Base-by-base conservation (phyloP, 2,113 vertebrate genomes). In the Reinhardtius hippoglossoides region DNA sequence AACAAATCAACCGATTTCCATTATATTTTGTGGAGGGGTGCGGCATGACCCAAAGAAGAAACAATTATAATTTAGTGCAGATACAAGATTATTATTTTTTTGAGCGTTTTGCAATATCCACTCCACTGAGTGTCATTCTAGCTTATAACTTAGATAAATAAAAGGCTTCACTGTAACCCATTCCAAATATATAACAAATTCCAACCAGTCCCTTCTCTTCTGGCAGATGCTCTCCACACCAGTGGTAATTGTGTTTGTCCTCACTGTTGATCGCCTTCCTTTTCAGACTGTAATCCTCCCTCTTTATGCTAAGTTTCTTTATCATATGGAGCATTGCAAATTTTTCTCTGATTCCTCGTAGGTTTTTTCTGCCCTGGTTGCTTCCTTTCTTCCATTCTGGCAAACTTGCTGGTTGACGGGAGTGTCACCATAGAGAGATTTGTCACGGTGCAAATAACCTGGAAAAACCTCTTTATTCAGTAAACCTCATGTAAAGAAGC, bases 381-480 rank as follows among this genome's bases (percentile, higher is more conserved):
- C 58, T 35, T 18, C 7, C n/a, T n/a, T 27, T 60, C 58, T 37
- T 10, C 58, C 9, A 8, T 15, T 60, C 58, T 37, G 58, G 58
- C 27, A 20, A 35, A 60, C 27, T 4, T 20, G 13, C 14, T 27
- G 14, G 55, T 56, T 12, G 23, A 24, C 23, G 40, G 40, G 12
- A 42, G 10, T 42, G 40, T 13, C 40, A 42, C 40, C 40, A 42
- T 3, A 15, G 14, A 46, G 35, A 37, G 35, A 37, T 66, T 40
- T 5, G 5, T 31, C 6, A 31, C 23, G 63, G 5, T 40, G 27
- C 9, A 74, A 66, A 83, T 65, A n/a, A 37, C 63, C n/a, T 27
- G 7, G 1, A 67, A 70, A 63, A n/a, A 23, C 31, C 24, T 23
- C 40, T 48, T 58, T 14, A 35, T 21, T 59, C 26, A 20, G 6